phyloP scores from a whole-genome alignment of 2,888 invertebrate species.

The Apamea monoglypha region DNA sequence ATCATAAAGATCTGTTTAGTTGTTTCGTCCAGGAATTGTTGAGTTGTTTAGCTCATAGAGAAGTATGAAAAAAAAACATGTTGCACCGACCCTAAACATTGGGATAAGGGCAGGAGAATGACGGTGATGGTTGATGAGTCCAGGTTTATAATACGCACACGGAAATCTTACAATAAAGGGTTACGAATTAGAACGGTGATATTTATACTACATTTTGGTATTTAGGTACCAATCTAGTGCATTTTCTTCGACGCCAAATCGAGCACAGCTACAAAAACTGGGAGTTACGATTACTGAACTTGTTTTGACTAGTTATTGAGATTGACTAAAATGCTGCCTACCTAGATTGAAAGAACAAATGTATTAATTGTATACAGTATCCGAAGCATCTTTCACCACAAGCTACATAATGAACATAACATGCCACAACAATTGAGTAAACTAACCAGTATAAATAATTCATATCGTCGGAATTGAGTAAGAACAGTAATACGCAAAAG shows the following conservation, averaged over 20 bases:
- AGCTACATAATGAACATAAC: slow-evolving; percentile 4
- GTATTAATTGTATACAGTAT: not conserved
- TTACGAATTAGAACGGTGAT: not conserved
- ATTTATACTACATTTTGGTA: not conserved
- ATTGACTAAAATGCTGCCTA: not conserved
- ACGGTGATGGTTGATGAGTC: not conserved
- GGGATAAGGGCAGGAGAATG: not conserved
- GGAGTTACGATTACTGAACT: not conserved
- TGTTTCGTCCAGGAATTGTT: not conserved
- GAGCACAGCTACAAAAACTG: not conserved
- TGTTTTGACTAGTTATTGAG: not conserved
- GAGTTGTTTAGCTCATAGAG: not conserved
- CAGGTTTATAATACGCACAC: not conserved
- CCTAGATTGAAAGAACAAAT: too few relatives aligned
- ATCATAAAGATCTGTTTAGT: not conserved
- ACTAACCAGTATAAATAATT: slow-evolving; percentile 20
- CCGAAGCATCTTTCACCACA: slow-evolving; percentile 13
- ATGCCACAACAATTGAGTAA: slow-evolving; percentile 30
- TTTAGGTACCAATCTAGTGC: not conserved
- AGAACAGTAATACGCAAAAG: slow-evolving; percentile 28
- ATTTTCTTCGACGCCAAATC: not conserved
- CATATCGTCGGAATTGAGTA: slow-evolving; percentile 41
- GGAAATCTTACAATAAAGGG: not conserved
- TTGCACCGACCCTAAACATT: not conserved
- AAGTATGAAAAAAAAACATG: not conserved